Evolutionary conservation across 1,140 invertebrate genomes (phyloP), one percentile per base, ranked within the genome.

Genomic region (Lerema accius): DNA sequence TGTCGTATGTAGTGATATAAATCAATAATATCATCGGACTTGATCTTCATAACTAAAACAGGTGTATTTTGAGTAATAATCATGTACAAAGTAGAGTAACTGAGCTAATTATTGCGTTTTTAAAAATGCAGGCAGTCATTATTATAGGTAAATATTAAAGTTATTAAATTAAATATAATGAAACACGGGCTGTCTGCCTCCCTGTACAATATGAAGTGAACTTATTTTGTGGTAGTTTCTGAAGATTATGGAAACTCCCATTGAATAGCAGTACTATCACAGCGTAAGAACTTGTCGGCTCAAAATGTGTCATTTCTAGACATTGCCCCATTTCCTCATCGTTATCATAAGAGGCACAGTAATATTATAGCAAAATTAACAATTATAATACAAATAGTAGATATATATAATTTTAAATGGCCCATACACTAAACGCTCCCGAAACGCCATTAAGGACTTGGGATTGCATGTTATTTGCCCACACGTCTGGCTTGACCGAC

Each of bases 51-150:
- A 71, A 48, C 58, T 46, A 63, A 67, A 67, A 71, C 19, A 28
- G 69, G 42, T 61, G 50, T 32, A 32, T 32, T 66, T 63, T 60
- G 60, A 69, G 55, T 72, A 66, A 63, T 67, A 70, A 67, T 68
- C 69, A 74, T 83, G 77, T 83, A 80, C 78, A 83, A 78, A 82
- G 72, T 80, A 78, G 67, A 69, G 39, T 69, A 76, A 71, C 71
- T 74, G 69, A 75, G 71, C 66, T 76, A 76, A 65, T 67, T 67
- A 67, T 76, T 80, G 71, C 73, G 73, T 73, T 76, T 75, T 69
- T 51, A 75, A 73, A 71, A 69, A 66, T 32, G 45, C 53, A 19
- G 46, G 42, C 53, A 50, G 11, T 35, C 26, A 50, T 50, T 17
- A 13, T 32, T 35, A 35, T 35, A 46, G n/a, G 11, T 13, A 26